Evolutionary conservation across 2,113 vertebrate species (phyloP).

Genomic region (Neogobius melanostomus): DNA sequence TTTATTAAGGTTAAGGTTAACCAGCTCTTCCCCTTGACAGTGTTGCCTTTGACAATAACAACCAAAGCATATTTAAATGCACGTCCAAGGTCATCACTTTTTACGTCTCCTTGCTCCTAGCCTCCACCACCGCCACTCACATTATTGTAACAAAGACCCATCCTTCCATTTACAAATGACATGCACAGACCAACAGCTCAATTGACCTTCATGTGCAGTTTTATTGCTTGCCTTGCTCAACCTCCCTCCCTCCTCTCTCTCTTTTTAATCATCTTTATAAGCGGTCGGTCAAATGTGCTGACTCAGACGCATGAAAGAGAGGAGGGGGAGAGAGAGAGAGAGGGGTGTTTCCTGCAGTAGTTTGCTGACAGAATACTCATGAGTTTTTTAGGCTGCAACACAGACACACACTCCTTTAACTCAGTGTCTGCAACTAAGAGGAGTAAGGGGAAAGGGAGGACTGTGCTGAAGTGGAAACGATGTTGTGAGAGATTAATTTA

Average conservation of each 20-base stretch:
- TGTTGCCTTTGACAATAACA: neutral
- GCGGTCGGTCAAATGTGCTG: slow-evolving; percentile 61
- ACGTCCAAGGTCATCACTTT: neutral
- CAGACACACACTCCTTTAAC: slow-evolving; percentile 5
- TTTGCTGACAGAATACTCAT: slow-evolving; percentile 83
- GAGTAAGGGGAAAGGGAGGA: neutral
- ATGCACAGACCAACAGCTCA: slow-evolving; percentile 2
- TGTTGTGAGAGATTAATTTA: neutral
- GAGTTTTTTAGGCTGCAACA: slow-evolving; percentile 64
- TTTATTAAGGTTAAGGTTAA: neutral
- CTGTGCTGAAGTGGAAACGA: neutral
- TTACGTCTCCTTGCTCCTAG: neutral
- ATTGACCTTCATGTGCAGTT: slow-evolving; percentile 38
- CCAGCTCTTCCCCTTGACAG: neutral
- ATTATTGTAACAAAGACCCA: neutral
- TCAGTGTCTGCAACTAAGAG: slow-evolving; percentile 6
- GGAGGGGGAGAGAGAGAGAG: slow-evolving; percentile 24
- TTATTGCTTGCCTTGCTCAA: slow-evolving; percentile 8
- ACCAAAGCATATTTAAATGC: neutral
- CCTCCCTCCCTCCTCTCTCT: neutral
- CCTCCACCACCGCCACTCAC: neutral
- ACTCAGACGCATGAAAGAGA: slow-evolving; percentile 57
- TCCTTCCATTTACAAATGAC: neutral
- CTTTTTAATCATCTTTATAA: slow-evolving; percentile 53
- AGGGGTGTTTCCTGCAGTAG: slow-evolving; percentile 75